A percentile compares a stretch with the other conserved stretches of the same genome.
phyloP scores from a whole-genome alignment of 2,113 vertebrate genomes.

The Urocynchramus pylzowi region DNA sequence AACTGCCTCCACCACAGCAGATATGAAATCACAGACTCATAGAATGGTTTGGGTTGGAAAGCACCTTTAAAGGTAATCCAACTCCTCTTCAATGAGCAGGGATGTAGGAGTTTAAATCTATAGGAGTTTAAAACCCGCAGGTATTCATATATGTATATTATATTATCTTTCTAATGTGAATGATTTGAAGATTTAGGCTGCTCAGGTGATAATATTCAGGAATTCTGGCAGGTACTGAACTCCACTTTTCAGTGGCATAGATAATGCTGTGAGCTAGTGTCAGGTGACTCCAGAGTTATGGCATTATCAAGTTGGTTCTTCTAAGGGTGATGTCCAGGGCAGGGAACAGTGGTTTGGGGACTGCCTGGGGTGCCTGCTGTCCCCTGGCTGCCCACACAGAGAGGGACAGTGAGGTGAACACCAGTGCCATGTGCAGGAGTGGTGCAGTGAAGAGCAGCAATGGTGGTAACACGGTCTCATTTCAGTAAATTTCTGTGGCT shows the following conservation, averaged over 20 bases:
- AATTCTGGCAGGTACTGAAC: slow-evolving; percentile 41
- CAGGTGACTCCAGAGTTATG: neutral
- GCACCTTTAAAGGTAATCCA: neutral
- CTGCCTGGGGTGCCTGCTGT: neutral
- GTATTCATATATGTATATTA: neutral
- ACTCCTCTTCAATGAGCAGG: neutral
- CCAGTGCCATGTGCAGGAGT: neutral
- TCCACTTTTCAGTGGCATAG: neutral
- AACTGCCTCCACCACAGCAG: slow-evolving; percentile 35
- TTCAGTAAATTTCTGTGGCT: neutral
- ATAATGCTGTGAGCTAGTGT: neutral
- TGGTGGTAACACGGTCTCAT: neutral
- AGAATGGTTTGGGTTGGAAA: neutral
- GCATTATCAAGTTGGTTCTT: neutral
- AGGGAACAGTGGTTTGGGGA: neutral
- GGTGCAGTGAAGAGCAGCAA: neutral
- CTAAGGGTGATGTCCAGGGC: neutral
- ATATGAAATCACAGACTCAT: neutral
- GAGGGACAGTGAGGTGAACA: neutral
- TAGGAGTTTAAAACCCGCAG: neutral
- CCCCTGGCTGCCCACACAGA: neutral
- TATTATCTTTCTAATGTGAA: neutral
- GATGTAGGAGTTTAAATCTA: neutral
- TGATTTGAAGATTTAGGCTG: slow-evolving; percentile 19
- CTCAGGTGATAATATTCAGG: slow-evolving; percentile 27